phyloP scores from a whole-genome alignment of 2,113 vertebrate species.

The Catharus fuscescens region DNA sequence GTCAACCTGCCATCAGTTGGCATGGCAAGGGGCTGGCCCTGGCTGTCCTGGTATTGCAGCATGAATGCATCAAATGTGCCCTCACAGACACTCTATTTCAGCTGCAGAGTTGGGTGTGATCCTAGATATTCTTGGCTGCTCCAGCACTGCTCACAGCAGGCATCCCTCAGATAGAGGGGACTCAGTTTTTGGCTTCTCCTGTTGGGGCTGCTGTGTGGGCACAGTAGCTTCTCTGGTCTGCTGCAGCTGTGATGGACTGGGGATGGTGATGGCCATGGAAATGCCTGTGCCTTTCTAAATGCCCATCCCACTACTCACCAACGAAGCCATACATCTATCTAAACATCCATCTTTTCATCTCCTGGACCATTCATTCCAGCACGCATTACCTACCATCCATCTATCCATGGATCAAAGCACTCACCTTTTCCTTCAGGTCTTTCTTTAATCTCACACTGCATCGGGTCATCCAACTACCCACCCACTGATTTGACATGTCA shows the following conservation, averaged over 20 bases:
- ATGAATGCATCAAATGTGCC: constrained; percentile 58
- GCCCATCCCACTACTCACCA: too few species aligned
- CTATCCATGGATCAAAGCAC: too few species aligned
- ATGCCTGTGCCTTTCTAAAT: too few species aligned
- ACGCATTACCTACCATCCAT: too few species aligned
- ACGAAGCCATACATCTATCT: neutral
- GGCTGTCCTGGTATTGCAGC: neutral
- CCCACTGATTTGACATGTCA: too few species aligned
- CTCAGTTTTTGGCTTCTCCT: neutral
- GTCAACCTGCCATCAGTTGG: neutral
- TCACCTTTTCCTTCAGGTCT: too few species aligned
- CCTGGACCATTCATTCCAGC: too few species aligned
- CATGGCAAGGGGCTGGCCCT: neutral
- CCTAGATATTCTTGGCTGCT: neutral
- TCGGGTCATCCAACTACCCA: too few species aligned
- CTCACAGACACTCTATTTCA: constrained; percentile 34
- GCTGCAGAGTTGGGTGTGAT: neutral
- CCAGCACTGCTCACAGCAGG: rapidly evolving
- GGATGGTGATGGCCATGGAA: neutral
- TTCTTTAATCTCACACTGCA: too few species aligned
- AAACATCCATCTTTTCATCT: too few species aligned
- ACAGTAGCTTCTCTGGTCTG: neutral
- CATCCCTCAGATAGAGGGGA: neutral
- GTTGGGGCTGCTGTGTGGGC: too few species aligned
- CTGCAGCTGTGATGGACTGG: neutral